phyloP scores from a whole-genome alignment of 2,888 invertebrate species.

The Saturnia pavonia region DNA sequence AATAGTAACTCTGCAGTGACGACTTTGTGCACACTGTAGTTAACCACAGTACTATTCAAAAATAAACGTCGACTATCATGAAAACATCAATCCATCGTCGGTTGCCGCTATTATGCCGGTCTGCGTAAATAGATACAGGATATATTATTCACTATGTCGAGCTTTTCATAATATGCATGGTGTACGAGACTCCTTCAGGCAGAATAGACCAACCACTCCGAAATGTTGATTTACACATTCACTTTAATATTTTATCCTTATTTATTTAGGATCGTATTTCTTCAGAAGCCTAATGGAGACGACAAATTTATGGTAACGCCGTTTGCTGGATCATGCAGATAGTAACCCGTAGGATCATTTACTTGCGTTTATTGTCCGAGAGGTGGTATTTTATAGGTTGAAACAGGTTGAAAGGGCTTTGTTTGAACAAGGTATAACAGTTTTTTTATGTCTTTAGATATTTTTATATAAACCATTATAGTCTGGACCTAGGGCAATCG shows the following conservation, averaged over 20 bases:
- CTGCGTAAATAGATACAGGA: too few species aligned
- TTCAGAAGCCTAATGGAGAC: neutral
- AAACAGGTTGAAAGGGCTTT: neutral
- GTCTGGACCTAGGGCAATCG: too few species aligned
- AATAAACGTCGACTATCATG: too few species aligned
- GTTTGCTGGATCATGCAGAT: conserved; percentile 10
- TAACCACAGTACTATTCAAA: too few species aligned
- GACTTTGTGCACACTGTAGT: too few species aligned
- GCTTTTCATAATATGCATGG: neutral
- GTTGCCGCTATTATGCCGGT: too few species aligned
- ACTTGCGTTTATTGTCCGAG: conserved; percentile 1
- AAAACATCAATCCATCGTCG: too few species aligned
- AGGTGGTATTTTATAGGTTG: neutral
- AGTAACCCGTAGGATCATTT: neutral
- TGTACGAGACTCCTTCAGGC: neutral
- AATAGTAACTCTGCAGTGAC: too few species aligned
- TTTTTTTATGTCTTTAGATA: neutral
- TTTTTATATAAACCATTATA: neutral
- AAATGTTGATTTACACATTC: neutral
- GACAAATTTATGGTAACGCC: conserved; percentile 3
- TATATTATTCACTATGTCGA: too few species aligned
- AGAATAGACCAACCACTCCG: neutral
- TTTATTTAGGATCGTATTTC: neutral
- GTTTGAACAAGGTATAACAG: neutral
- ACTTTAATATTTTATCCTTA: neutral